Evolutionary conservation across 1,140 invertebrate genomes (phyloP), one percentile per base, ranked within the genome.

Genomic region (Eueides isabella): DNA sequence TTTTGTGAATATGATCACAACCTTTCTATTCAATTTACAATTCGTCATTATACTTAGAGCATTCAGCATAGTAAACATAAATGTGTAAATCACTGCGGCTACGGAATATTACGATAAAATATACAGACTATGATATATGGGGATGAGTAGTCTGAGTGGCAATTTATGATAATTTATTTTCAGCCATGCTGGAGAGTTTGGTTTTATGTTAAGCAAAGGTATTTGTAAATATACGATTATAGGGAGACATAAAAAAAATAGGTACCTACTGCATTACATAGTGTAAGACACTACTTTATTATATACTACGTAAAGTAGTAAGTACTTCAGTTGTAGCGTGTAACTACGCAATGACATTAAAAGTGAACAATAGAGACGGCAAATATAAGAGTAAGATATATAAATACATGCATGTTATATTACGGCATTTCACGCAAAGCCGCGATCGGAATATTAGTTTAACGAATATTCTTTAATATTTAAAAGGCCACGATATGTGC

Each of bases 21-120:
- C n/a, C n/a, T n/a, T n/a, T n/a, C n/a, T n/a, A n/a, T n/a, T n/a
- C n/a, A n/a, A n/a, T n/a, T n/a, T n/a, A 16, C 2, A 1, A 62
- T 29, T 23, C 11, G 30, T 30, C 5, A 5, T 62, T 30, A 62
- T 62, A 23, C 23, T 23, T 7, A 23, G 19, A 28, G 16, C 30
- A 62, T 62, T 62, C 29, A 28, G 61, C 12, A 30, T 4, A 30
- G 26, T 12, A 6, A 62, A 62, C 16, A 30, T 62, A 62, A 30
- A 29, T 30, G 61, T 30, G 61, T 62, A 30, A 62, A 62, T 62
- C 61, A 62, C 61, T 30, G 26, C 7, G 61, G 29, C 26, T 62
- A 62, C 16, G 28, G 61, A 62, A 62, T 62, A 30, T 62, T 62
- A 62, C 29, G 14, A 62, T 30, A 29, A 62, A 30, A 62, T 62